phyloP scores from a whole-genome alignment of 1,140 invertebrate species.

The Drosophila bifasciata region DNA sequence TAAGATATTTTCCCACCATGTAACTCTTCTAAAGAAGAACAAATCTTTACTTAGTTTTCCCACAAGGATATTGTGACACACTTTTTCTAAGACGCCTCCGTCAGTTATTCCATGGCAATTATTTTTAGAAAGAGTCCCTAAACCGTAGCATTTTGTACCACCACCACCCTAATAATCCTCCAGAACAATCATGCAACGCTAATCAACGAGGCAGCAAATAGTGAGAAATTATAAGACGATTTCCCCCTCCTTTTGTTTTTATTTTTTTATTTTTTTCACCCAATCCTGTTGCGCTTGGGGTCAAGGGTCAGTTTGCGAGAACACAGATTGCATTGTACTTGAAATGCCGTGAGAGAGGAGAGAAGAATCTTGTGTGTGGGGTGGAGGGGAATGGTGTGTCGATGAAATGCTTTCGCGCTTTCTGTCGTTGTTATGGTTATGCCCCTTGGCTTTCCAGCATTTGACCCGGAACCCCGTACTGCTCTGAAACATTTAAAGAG shows the following conservation, averaged over 20 bases:
- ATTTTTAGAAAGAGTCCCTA: too few relatives aligned
- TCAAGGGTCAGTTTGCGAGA: constrained; percentile 1
- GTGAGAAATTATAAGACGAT: constrained; percentile 5
- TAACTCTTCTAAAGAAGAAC: too few relatives aligned
- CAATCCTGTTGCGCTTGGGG: constrained; percentile 6
- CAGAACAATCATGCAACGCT: not conserved
- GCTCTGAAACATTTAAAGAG: constrained; percentile 65
- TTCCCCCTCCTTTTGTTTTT: not conserved
- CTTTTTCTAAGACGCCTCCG: too few relatives aligned
- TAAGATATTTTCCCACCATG: too few relatives aligned
- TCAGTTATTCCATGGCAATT: too few relatives aligned
- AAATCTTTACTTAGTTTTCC: too few relatives aligned
- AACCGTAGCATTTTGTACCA: too few relatives aligned
- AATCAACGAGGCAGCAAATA: constrained; percentile 3
- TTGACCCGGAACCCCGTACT: constrained; percentile 63
- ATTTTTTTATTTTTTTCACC: not conserved
- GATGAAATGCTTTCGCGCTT: constrained; percentile 46
- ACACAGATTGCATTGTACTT: not conserved
- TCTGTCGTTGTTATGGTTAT: constrained; percentile 73
- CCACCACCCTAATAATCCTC: too few relatives aligned
- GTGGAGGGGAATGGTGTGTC: constrained; percentile 18
- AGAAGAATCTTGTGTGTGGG: too few relatives aligned
- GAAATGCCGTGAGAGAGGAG: too few relatives aligned
- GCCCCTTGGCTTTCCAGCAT: constrained; percentile 62
- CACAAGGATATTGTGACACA: too few relatives aligned